Evolutionary conservation across 1,140 invertebrate species (phyloP).

Genomic region (Brachionus paranguensis): DNA sequence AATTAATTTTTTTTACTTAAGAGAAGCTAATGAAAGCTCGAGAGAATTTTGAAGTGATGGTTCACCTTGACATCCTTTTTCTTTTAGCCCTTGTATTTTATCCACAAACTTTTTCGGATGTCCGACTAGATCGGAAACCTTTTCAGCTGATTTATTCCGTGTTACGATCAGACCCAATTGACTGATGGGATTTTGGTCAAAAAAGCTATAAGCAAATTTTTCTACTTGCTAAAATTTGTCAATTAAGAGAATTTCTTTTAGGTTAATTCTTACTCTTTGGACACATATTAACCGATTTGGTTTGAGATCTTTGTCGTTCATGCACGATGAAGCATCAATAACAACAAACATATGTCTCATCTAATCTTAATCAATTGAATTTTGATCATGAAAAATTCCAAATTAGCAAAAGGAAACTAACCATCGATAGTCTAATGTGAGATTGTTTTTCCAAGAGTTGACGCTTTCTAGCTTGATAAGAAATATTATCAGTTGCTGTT

Average conservation of each 20-base stretch:
- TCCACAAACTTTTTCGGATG: conserved; percentile 56
- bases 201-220: conserved; percentile 89
- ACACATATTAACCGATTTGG: conserved; percentile 83
- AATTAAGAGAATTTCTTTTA: conserved; percentile 37
- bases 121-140: conserved; percentile 74
- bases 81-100: conserved; percentile 51
- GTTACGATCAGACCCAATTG: conserved; percentile 86
- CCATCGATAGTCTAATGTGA: conserved; percentile 77
- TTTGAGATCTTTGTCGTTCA: conserved; percentile 88
- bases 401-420: conserved; percentile 42
- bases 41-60: conserved; percentile 89
- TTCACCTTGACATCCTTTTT: conserved; percentile 67
- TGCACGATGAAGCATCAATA: conserved; percentile 83
- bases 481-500: conserved; percentile 77
- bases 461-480: conserved; percentile 76
- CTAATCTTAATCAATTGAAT: conserved; percentile 44
- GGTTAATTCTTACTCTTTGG: conserved; percentile 64
- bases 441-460: conserved; percentile 66
- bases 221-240: conserved; percentile 70
- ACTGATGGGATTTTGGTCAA: conserved; percentile 96
- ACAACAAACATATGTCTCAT: conserved; percentile 79
- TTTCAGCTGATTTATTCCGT: conserved; percentile 87
- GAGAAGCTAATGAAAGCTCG: conserved; percentile 73
- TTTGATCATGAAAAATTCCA: not conserved
- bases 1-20: conserved; percentile 58